A percentile compares a stretch with the other conserved stretches of the same genome.
These are phyloP conservation scores for Cheilosia vernalis DNA, from an alignment of 2,888 invertebrate species.

Conservation along the genomic window DNA sequence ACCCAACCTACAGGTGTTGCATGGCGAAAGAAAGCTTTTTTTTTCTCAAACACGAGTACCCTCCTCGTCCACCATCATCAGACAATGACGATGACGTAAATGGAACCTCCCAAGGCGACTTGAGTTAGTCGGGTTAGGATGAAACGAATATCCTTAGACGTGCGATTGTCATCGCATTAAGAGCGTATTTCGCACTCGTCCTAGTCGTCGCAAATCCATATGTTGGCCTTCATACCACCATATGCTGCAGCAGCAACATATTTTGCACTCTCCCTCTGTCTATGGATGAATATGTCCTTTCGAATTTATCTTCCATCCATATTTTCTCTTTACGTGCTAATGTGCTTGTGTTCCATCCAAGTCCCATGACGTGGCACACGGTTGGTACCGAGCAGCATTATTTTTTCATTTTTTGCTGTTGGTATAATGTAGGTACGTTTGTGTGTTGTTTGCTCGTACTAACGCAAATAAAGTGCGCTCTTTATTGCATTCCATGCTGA, in stretches of 20 bases:
- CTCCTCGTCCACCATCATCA: background rate
- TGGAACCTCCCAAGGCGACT: slow-evolving; percentile 58
- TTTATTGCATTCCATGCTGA: slow-evolving; percentile 64
- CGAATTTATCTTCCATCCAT: slow-evolving; percentile 71
- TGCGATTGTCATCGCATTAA: slow-evolving; percentile 63
- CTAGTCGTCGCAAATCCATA: background rate
- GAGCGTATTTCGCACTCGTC: slow-evolving; percentile 27
- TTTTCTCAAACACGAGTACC: background rate
- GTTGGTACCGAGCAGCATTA: background rate
- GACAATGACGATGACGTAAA: slow-evolving; percentile 60
- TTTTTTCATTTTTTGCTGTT: slow-evolving; percentile 9
- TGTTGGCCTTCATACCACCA: background rate
- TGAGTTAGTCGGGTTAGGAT: slow-evolving; percentile 63
- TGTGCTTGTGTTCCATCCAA: slow-evolving; percentile 52
- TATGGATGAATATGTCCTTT: slow-evolving; percentile 69
- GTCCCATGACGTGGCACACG: slow-evolving; percentile 61
- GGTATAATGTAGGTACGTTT: slow-evolving; percentile 20
- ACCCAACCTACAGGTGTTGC: slow-evolving; percentile 46
- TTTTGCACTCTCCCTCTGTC: slow-evolving; percentile 24
- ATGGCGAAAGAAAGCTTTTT: slow-evolving; percentile 56
- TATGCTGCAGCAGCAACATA: slow-evolving; percentile 16
- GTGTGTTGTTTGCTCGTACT: slow-evolving; percentile 24
- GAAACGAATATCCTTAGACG: slow-evolving; percentile 56
- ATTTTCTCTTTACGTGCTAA: slow-evolving; percentile 74
- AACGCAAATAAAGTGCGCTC: slow-evolving; percentile 66